A percentile compares a stretch with the other conserved stretches of the same genome.
Evolutionary conservation across 1,140 invertebrate genomes (phyloP).

Genomic region (Alviniconcha marisindica): DNA sequence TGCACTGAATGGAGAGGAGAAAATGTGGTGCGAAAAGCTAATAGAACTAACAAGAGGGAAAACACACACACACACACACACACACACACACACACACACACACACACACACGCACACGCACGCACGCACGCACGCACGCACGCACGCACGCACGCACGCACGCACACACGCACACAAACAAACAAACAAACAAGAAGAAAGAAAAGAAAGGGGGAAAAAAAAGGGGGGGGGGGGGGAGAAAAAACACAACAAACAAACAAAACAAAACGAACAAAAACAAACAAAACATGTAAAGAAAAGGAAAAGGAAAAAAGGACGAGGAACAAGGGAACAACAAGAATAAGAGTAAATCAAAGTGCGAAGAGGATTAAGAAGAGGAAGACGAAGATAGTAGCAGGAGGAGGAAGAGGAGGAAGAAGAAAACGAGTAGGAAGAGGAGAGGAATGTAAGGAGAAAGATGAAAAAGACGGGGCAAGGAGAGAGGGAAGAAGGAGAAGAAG

Average conservation of each 20-base stretch:
- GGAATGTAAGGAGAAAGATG: background rate
- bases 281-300: background rate
- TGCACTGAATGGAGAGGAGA: too few species aligned
- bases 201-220: background rate
- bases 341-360: background rate
- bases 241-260: background rate
- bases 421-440: background rate
- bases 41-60: too few species aligned
- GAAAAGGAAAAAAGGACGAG: constrained; percentile 2
- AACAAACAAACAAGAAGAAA: background rate
- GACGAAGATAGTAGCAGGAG: background rate
- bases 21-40: too few species aligned
- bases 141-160: background rate
- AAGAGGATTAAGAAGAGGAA: too few species aligned
- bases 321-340: background rate
- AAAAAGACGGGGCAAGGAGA: background rate
- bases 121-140: constrained; percentile 16
- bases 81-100: background rate
- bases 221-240: background rate
- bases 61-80: background rate
- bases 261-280: background rate
- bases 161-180: background rate
- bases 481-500: background rate
- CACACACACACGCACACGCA: background rate
- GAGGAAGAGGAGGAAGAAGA: background rate